Percentiles rank a stretch among this genome's conserved stretches.
Conservation (phyloP, 2,113 vertebrate species). For the Oncorhynchus kisutch region DNA sequence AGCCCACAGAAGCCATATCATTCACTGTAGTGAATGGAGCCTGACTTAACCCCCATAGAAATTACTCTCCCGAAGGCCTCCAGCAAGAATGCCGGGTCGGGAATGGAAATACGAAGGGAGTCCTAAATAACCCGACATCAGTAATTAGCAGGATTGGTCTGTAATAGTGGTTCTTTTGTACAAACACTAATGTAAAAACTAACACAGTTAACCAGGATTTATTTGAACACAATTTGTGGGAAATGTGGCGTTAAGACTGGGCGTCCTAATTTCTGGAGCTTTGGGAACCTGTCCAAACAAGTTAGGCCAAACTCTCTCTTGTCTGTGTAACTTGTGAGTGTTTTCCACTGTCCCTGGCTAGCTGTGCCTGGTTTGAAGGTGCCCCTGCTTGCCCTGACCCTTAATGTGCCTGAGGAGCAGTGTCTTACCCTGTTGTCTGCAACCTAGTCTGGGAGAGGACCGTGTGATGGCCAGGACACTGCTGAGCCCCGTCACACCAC, state of each 20-base stretch:
- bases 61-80: background rate
- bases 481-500: no score
- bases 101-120: background rate
- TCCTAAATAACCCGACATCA: background rate
- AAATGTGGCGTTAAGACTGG: slow-evolving; percentile 1
- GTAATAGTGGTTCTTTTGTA: slow-evolving; percentile 5
- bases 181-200: slow-evolving; percentile 1
- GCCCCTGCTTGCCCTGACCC: no score
- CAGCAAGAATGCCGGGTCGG: background rate
- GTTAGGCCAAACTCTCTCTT: background rate
- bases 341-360: background rate
- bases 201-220: slow-evolving; percentile 4
- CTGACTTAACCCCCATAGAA: background rate
- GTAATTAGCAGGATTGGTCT: slow-evolving; percentile 1
- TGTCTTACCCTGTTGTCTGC: no score
- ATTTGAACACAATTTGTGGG: background rate
- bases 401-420: no score
- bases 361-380: no score
- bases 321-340: background rate
- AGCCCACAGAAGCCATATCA: background rate
- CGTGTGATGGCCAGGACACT: no score
- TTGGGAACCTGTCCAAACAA: slow-evolving; percentile 2
- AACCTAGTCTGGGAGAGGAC: no score
- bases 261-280: background rate
- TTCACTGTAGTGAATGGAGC: background rate